Evolutionary conservation across 2,113 vertebrate species (phyloP).

Genomic region (Pollachius pollachius): DNA sequence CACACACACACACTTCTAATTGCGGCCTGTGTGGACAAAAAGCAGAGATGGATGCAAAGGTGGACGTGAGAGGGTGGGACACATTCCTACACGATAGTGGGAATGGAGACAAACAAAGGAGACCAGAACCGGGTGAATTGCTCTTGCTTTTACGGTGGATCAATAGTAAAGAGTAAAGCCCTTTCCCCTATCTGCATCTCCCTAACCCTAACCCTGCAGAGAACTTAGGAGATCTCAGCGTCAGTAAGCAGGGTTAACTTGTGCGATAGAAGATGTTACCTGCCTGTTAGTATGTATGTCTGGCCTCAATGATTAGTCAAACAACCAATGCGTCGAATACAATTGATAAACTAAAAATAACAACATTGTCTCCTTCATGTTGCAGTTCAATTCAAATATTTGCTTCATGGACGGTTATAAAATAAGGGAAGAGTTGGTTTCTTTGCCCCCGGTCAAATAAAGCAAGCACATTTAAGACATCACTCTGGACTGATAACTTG

Average conservation of each 20-base stretch:
- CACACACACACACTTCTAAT: not conserved
- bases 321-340: no score
- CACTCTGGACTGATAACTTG: no score
- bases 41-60: slow-evolving; percentile 4
- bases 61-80: not conserved
- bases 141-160: slow-evolving; percentile 53
- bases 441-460: no score
- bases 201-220: not conserved
- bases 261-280: slow-evolving; percentile 35
- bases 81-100: slow-evolving; percentile 9
- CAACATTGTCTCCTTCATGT: no score
- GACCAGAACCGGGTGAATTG: slow-evolving; percentile 21
- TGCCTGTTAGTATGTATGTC: slow-evolving; percentile 6
- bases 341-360: no score
- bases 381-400: no score
- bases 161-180: slow-evolving; percentile 43
- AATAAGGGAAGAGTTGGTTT: no score
- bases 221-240: slow-evolving; percentile 3
- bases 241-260: slow-evolving; percentile 15
- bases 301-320: no score
- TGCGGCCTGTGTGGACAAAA: slow-evolving; percentile 27
- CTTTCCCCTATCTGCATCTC: not conserved
- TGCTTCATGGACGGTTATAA: no score
- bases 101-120: slow-evolving; percentile 40
- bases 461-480: no score